Evolutionary conservation across 2,888 invertebrate species (phyloP), one percentile per base, ranked within the genome.

Genomic region (Drosophila putrida): DNA sequence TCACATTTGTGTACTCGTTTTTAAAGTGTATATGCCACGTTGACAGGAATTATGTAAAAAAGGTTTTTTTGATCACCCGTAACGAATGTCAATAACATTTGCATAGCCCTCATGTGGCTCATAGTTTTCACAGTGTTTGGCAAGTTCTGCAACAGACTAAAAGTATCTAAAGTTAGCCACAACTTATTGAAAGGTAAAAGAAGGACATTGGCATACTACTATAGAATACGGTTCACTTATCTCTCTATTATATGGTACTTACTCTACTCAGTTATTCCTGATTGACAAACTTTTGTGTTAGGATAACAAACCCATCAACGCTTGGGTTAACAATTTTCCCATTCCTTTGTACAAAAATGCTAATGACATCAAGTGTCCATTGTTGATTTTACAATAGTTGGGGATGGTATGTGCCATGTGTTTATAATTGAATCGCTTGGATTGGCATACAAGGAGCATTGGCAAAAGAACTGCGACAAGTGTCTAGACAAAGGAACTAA

Each of bases 1-100:
- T 50, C 59, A 36, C 27, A 49, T 63, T 50, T 25, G 13, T 41
- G 4, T 41, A 41, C 6, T 41, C 33, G 38, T 28, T 27, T 43
- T 13, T 13, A 25, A 43, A 41, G 43, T 36, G 44, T 46, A 31
- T 25, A 25, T 6, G 13, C 15, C n/a, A 31, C 39, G 39, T 28
- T 63, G 41, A 64, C 54, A 63, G 58, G 50, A 61, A 55, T 75
- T 71, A 60, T 63, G 57, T 63, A 63, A 75, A 31, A 6, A 31
- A 31, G 31, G 31, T 31, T 31, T 31, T 8, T 59, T 50, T 35
- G n/a, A 9, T 38, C 43, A 6, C 9, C 25, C 27, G 36, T 50
- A 41, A 53, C 63, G 46, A 47, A 69, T 73, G 69, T 73, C 69
- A 76, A 76, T 69, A 69, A 57, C 59, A 78, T 76, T 78, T 73